These are phyloP conservation scores for Opisthograptis luteolata DNA, from an alignment of 2,888 invertebrate genomes.

Conservation along the genomic window DNA sequence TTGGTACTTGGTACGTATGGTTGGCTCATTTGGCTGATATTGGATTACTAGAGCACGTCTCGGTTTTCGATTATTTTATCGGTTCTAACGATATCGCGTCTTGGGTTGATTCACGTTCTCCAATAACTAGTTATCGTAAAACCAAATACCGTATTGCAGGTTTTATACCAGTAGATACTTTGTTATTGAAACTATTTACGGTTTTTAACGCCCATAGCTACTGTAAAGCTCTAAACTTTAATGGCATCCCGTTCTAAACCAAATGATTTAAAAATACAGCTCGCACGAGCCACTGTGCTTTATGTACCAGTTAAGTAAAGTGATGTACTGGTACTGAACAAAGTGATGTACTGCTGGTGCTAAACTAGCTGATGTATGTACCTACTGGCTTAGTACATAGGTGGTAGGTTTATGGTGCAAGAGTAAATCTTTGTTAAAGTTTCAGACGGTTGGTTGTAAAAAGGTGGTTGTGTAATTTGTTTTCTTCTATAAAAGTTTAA, in stretches of 20 bases:
- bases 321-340: conserved; percentile 3
- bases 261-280: conserved; percentile 29
- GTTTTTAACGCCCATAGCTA: too few species aligned
- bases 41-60: too few species aligned
- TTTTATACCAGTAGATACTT: too few species aligned
- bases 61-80: too few species aligned
- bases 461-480: not conserved
- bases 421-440: not conserved
- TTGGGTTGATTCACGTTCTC: too few species aligned
- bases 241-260: conserved; percentile 2
- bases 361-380: too few species aligned
- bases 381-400: not conserved
- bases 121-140: too few species aligned
- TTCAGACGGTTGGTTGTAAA: not conserved
- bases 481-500: not conserved
- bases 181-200: too few species aligned
- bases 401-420: conserved; percentile 3
- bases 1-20: too few species aligned
- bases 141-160: too few species aligned
- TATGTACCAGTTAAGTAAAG: conserved; percentile 29
- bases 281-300: conserved; percentile 17
- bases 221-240: not conserved
- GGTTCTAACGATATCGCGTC: too few species aligned
- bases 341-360: conserved; percentile 33
- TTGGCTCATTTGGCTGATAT: too few species aligned